Evolutionary conservation across 2,888 invertebrate species (phyloP).

Genomic region (Cephus rjabovi): DNA sequence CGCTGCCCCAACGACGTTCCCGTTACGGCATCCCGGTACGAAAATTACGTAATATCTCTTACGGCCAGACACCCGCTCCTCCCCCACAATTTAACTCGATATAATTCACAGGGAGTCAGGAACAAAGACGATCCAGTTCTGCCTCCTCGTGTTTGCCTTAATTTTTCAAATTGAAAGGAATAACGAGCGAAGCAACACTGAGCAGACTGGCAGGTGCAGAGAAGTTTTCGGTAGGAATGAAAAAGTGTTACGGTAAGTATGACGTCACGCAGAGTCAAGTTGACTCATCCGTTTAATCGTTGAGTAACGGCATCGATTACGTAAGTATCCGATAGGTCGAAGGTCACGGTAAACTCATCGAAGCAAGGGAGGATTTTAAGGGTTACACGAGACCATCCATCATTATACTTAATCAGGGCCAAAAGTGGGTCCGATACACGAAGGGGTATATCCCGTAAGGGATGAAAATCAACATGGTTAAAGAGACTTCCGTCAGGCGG

Average conservation of each 20-base stretch:
- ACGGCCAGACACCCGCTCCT: neutral
- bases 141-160: neutral
- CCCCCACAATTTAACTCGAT: neutral
- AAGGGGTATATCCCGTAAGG: neutral
- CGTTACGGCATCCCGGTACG: neutral
- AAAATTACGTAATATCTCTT: neutral
- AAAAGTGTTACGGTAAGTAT: neutral
- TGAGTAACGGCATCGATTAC: neutral
- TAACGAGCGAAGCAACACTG: neutral
- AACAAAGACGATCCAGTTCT: neutral
- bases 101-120: neutral
- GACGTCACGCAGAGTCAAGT: neutral
- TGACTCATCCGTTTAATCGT: neutral
- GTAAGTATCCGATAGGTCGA: neutral
- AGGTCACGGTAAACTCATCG: neutral
- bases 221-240: neutral
- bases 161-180: neutral
- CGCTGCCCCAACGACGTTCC: neutral
- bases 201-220: neutral
- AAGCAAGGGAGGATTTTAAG: neutral
- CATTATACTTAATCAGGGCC: neutral
- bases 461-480: neutral
- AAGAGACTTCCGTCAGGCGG: neutral
- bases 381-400: neutral
- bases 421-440: neutral